These are phyloP conservation scores for Periplaneta americana DNA, from an alignment of 1,140 invertebrate genomes.

Conservation along the genomic window DNA sequence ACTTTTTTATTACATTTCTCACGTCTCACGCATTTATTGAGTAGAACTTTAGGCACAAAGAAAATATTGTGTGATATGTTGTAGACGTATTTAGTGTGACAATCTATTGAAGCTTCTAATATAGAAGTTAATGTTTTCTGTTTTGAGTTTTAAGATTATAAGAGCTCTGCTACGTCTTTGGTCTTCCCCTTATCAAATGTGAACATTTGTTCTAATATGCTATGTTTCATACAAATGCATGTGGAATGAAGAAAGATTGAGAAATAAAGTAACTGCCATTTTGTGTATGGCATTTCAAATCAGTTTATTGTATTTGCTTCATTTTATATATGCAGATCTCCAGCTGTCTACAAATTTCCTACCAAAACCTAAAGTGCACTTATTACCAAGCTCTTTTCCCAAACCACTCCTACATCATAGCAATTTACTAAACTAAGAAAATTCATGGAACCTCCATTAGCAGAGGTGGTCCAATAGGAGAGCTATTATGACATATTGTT, in stretches of 20 bases:
- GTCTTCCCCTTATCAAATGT: not conserved
- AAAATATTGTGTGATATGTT: not conserved
- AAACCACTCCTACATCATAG: too few relatives aligned
- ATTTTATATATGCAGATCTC: too few relatives aligned
- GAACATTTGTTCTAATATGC: slow-evolving; percentile 2
- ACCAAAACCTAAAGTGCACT: not conserved
- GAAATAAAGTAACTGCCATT: not conserved
- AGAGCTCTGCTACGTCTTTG: slow-evolving; percentile 2
- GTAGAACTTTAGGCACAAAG: not conserved
- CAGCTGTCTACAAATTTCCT: too few relatives aligned
- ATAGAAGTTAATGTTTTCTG: not conserved
- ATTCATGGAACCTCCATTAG: too few relatives aligned
- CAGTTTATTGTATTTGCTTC: not conserved
- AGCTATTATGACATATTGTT: too few relatives aligned
- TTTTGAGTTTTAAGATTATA: not conserved
- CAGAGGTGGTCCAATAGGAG: too few relatives aligned
- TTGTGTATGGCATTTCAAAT: not conserved
- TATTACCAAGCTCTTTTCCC: too few relatives aligned
- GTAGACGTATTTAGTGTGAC: not conserved
- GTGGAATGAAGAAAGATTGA: not conserved
- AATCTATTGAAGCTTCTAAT: not conserved
- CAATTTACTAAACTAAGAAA: too few relatives aligned
- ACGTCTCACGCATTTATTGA: not conserved
- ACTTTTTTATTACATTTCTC: not conserved
- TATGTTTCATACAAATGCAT: not conserved